Evolutionary conservation across 2,888 invertebrate species (phyloP), one percentile per base, ranked within the genome.

Genomic region (Amphipyra berbera): DNA sequence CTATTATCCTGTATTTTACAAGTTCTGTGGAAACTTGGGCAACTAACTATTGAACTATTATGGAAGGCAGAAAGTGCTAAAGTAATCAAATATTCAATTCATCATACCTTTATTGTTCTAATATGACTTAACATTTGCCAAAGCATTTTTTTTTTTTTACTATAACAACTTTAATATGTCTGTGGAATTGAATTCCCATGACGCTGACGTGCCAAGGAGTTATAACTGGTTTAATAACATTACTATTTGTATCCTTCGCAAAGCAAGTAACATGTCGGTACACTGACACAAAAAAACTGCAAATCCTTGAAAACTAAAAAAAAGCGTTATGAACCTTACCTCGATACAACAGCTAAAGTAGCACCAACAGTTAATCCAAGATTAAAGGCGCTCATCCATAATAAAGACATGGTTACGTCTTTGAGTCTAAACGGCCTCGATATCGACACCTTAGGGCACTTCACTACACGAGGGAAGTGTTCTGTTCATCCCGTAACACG

Each of bases 321-420:
- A 46, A 30, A 30, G 6, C 2, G 2, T 30, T 30, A 30, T 30
- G 30, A 30, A 35, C 35, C 86, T 94, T 93, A 96, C 96, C 96
- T 95, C 82, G 92, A 95, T 73, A 97, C 90, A 76, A 96, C 95
- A 62, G 95, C 93, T 86, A 92, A 96, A 62, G 96, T 96, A 63
- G 95, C 95, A 70, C 96, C 96, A 82, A 97, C 89, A 59, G 96
- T 96, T 84, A 97, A 88, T 66, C 96, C 95, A 73, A 97, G 88
- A 90, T 95, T 96, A 83, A 96, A 93, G 66, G 95, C 91, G 72
- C 96, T 95, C 95, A 97, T 96, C 96, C 96, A 96, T 64, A 96
- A 70, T 50, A 96, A 82, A 79, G 95, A 95, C 96, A 96, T 96
- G 82, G 77, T 88, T 86, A 79, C 73, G 68, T 67, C 52, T 68